Evolutionary conservation across 2,888 invertebrate genomes (phyloP), one percentile per base, ranked within the genome.

Genomic region (Didymodactylos carnosus): DNA sequence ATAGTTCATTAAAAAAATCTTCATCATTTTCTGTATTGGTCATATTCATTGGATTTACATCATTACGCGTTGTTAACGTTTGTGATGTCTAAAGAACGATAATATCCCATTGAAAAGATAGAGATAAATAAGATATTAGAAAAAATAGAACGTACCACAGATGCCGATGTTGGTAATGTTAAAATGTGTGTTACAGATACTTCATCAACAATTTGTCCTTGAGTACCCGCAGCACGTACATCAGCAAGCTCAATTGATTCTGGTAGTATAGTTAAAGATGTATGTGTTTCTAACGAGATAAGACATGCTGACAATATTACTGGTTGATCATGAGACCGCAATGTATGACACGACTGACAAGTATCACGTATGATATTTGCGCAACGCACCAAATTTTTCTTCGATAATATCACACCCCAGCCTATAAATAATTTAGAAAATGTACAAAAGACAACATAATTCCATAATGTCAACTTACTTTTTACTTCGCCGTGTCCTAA

Each of bases 401-500:
- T 88, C 78, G 93, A 92, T 75, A 97, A 86, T 77, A 97, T 85
- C 87, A 91, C 92, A 80, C 92, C 92, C 95, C 95, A 97, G 23
- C 92, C 89, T 53, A 35, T 35, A 62, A 2, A n/a, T n/a, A n/a
- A n/a, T n/a, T n/a, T n/a, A n/a, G n/a, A n/a, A n/a, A n/a, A n/a
- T n/a, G n/a, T n/a, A n/a, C n/a, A n/a, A n/a, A n/a, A n/a, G n/a
- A n/a, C n/a, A n/a, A n/a, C n/a, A n/a, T n/a, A n/a, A n/a, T n/a
- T n/a, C n/a, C n/a, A 3, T 29, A 7, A 39, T 40, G 7, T 69
- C 39, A 76, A 77, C 75, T 77, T 78, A 88, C 89, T 91, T 86
- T 94, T 94, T 62, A 98, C 86, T 83, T 99, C 98, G 35, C 95
- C 94, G 81, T 98, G 98, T 0, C 98, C 98, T 76, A 99, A 90